Conservation (phyloP, 2,797 vertebrate genomes). For the Pseudopleuronectes americanus region DNA sequence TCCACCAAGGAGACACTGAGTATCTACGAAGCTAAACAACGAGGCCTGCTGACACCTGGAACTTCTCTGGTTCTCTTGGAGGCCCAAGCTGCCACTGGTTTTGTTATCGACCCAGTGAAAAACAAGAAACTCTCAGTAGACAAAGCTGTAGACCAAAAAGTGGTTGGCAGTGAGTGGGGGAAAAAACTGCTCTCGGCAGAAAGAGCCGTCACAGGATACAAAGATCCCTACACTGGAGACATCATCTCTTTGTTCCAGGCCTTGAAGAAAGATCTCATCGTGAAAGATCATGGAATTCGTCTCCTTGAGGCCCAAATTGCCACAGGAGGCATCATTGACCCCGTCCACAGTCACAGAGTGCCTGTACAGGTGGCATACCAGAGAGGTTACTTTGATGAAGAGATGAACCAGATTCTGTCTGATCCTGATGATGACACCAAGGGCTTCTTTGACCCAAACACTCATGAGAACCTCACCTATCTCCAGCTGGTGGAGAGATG, state of each 20-base stretch:
- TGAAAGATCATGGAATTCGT: slow-evolving; percentile 84
- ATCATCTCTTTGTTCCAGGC: slow-evolving; percentile 89
- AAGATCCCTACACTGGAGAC: slow-evolving; percentile 82
- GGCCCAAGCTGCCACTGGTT: slow-evolving; percentile 83
- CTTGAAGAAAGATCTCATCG: slow-evolving; percentile 88
- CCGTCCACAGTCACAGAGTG: slow-evolving; percentile 84
- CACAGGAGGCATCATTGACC: slow-evolving; percentile 89
- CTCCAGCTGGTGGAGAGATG: slow-evolving; percentile 84
- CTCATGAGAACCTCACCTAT: slow-evolving; percentile 75
- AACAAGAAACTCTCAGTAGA: slow-evolving; percentile 88
- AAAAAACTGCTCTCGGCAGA: slow-evolving; percentile 84
- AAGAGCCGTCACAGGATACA: slow-evolving; percentile 76
- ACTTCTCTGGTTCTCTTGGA: slow-evolving; percentile 81
- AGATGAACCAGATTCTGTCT: slow-evolving; percentile 81
- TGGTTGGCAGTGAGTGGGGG: slow-evolving; percentile 86
- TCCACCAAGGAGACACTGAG: slow-evolving; percentile 79
- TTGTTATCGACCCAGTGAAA: slow-evolving; percentile 80
- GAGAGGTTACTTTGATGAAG: slow-evolving; percentile 81
- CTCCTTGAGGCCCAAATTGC: slow-evolving; percentile 91
- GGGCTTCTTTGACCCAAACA: slow-evolving; percentile 90
- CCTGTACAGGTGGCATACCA: slow-evolving; percentile 87
- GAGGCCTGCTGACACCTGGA: slow-evolving; percentile 74
- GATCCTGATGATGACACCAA: slow-evolving; percentile 86
- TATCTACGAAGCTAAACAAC: slow-evolving; percentile 75
- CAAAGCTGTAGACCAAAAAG: slow-evolving; percentile 78